These are phyloP conservation scores for Leptopilina syphax DNA, from an alignment of 2,888 invertebrate species.

Conservation along the genomic window DNA sequence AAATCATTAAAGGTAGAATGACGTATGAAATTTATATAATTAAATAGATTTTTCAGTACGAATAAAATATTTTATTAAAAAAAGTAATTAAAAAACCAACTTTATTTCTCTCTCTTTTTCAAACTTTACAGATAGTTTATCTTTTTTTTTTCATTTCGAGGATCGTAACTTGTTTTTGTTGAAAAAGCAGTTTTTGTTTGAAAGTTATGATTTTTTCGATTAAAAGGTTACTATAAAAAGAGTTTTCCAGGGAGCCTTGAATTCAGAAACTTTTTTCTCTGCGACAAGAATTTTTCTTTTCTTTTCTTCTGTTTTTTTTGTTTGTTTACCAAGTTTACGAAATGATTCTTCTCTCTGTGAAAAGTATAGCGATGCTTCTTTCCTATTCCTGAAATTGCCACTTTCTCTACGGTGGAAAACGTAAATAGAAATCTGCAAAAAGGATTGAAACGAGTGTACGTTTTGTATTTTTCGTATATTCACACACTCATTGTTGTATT, in stretches of 20 bases:
- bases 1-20: no score
- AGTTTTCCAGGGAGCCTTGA: neutral
- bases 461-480: neutral
- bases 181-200: no score
- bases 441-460: neutral
- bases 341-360: neutral
- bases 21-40: no score
- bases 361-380: slow-evolving; percentile 5
- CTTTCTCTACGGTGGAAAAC: slow-evolving; percentile 6
- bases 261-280: neutral
- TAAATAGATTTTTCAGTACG: no score
- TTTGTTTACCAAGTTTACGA: slow-evolving; percentile 14
- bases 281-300: neutral
- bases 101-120: no score
- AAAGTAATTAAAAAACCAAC: no score
- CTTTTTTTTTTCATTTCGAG: no score
- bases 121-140: no score
- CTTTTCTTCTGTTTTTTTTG: neutral
- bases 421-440: slow-evolving; percentile 24
- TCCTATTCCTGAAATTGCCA: neutral
- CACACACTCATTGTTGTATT: neutral
- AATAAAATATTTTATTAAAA: no score
- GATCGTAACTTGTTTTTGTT: no score
- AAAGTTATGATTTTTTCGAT: no score
- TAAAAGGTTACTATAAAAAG: neutral